phyloP scores from a whole-genome alignment of 1,140 invertebrate genomes.

The Mya arenaria region DNA sequence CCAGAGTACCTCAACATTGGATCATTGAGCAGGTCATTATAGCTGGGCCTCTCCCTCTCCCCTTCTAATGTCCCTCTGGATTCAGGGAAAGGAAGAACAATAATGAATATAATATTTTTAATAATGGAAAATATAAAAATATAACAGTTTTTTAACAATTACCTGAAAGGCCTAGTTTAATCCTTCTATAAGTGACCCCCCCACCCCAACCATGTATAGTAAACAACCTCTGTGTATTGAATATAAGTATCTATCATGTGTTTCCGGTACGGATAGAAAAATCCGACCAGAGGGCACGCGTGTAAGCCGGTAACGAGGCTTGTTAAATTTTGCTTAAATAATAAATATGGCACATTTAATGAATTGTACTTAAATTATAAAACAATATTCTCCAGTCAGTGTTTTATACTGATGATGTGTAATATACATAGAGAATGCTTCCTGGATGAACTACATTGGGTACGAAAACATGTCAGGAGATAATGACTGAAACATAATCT shows the following conservation, averaged over 20 bases:
- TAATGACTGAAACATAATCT: background rate
- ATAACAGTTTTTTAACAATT: background rate
- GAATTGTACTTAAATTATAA: background rate
- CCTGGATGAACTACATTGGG: background rate
- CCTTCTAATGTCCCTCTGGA: conserved; percentile 96
- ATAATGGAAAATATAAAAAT: background rate
- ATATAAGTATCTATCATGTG: background rate
- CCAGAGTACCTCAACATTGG: conserved; percentile 96
- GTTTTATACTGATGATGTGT: background rate
- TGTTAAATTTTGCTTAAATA: no score
- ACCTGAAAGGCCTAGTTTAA: background rate
- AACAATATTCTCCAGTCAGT: background rate
- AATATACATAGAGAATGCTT: background rate
- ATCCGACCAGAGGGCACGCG: no score
- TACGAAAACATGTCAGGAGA: background rate
- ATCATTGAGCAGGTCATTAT: conserved; percentile 92
- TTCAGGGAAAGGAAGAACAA: conserved; percentile 4
- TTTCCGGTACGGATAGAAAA: background rate
- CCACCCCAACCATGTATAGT: no score
- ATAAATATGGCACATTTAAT: no score
- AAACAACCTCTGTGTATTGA: background rate
- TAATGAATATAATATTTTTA: background rate
- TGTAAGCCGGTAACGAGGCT: no score
- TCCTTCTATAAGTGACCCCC: background rate
- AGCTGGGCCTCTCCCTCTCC: conserved; percentile 90